Evolutionary conservation across 92 coral and sea anemone species (phyloP).

Genomic region (Epizoanthus scotinus): DNA sequence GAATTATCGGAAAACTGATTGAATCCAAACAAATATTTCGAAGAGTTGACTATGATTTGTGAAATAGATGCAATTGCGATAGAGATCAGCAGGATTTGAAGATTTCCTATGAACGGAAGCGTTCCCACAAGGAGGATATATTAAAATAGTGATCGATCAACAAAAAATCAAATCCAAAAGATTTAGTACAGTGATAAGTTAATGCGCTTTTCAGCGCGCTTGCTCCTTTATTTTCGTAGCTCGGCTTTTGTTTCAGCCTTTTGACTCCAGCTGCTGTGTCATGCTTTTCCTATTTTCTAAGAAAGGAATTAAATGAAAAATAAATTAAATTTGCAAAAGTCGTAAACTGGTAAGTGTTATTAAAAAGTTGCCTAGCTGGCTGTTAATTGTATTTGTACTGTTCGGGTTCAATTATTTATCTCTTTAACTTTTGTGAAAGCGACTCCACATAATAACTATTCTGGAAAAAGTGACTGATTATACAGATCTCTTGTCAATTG

Average conservation of each 20-base stretch:
- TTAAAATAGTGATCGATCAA: conserved; percentile 43
- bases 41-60: conserved; percentile 16
- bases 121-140: conserved; percentile 32
- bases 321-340: conserved; percentile 40
- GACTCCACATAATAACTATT: too few species aligned
- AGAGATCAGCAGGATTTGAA: conserved; percentile 36
- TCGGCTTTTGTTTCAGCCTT: conserved; percentile 30
- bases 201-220: conserved; percentile 25
- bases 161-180: conserved; percentile 43
- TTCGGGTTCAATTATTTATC: conserved; percentile 30
- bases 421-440: conserved; percentile 16
- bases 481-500: too few species aligned
- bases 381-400: conserved; percentile 17
- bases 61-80: conserved; percentile 29
- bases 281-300: background rate
- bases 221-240: conserved; percentile 25
- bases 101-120: conserved; percentile 43
- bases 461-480: too few species aligned
- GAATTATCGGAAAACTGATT: conserved; percentile 36
- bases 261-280: conserved; percentile 10
- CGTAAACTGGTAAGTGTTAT: conserved; percentile 42
- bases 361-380: conserved; percentile 35
- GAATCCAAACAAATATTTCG: conserved; percentile 17
- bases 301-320: conserved; percentile 19
- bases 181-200: conserved; percentile 39